A percentile compares a stretch with the other conserved stretches of the same genome.
phyloP scores from a whole-genome alignment of 2,888 invertebrate species.

The Andrena haemorrhoa region DNA sequence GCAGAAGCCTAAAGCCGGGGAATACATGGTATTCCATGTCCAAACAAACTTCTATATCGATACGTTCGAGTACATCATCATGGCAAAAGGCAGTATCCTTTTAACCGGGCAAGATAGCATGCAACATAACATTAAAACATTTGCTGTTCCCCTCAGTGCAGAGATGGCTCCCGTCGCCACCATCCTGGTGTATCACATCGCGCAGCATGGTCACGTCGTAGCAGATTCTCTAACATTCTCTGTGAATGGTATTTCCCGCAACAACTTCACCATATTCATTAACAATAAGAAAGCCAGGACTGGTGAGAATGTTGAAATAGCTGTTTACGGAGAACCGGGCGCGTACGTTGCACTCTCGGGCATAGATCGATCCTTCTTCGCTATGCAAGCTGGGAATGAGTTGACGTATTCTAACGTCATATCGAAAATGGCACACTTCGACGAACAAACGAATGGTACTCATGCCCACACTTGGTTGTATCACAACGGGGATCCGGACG shows the following conservation, averaged over 20 bases:
- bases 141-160: constrained; percentile 92
- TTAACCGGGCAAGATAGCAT: constrained; percentile 94
- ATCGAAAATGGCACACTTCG: constrained; percentile 94
- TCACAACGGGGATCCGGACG: constrained; percentile 94
- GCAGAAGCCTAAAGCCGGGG: constrained; percentile 93
- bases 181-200: constrained; percentile 94
- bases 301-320: constrained; percentile 96
- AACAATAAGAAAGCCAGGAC: constrained; percentile 97
- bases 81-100: constrained; percentile 96
- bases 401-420: constrained; percentile 94
- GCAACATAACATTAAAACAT: constrained; percentile 91
- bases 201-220: constrained; percentile 93
- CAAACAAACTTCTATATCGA: constrained; percentile 96
- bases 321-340: constrained; percentile 97
- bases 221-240: constrained; percentile 98
- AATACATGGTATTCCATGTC: constrained; percentile 97
- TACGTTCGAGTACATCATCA: constrained; percentile 94
- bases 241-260: constrained; percentile 96
- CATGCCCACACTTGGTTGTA: constrained; percentile 94
- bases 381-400: constrained; percentile 97
- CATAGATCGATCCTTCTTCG: constrained; percentile 94
- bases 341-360: constrained; percentile 97
- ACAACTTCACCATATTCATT: constrained; percentile 94
- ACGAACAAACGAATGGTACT: constrained; percentile 94
- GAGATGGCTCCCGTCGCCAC: constrained; percentile 98